phyloP scores from a whole-genome alignment of 37 sponge, comb jelly and placozoan species.

The Aphrocallistes beatrix region DNA sequence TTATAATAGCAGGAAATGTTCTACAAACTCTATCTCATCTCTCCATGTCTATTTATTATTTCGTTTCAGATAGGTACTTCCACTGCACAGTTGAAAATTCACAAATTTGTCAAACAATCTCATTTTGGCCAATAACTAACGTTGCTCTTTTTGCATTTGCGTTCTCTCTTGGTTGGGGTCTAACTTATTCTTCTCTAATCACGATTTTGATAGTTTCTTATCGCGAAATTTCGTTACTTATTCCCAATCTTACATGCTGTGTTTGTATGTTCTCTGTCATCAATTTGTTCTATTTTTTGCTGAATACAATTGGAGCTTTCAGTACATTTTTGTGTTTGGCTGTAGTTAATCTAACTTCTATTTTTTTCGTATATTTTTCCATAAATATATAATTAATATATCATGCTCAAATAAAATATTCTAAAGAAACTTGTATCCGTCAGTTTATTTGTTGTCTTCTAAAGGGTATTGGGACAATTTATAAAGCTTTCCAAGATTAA shows the following conservation, averaged over 20 bases:
- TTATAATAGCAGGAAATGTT: neutral
- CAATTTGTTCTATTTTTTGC: neutral
- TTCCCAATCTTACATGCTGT: neutral
- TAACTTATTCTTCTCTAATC: neutral
- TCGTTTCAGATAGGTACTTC: neutral
- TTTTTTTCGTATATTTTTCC: neutral
- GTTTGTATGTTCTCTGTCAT: neutral
- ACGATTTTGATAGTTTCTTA: neutral
- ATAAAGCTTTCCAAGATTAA: too few relatives aligned
- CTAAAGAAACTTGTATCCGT: too few relatives aligned
- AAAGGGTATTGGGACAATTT: too few relatives aligned
- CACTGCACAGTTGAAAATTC: neutral
- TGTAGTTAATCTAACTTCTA: neutral
- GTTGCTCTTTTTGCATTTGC: neutral
- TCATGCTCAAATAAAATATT: too few relatives aligned
- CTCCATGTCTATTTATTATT: neutral
- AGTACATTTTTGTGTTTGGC: neutral
- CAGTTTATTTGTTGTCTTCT: too few relatives aligned
- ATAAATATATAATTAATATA: neutral
- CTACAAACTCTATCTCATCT: neutral
- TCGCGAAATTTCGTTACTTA: neutral
- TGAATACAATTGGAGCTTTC: neutral
- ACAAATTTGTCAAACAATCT: neutral
- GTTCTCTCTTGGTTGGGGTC: neutral
- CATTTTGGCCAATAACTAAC: constrained; percentile 5